Evolutionary conservation across 2,888 invertebrate genomes (phyloP), one percentile per base, ranked within the genome.

Genomic region (Parnassius orleans): DNA sequence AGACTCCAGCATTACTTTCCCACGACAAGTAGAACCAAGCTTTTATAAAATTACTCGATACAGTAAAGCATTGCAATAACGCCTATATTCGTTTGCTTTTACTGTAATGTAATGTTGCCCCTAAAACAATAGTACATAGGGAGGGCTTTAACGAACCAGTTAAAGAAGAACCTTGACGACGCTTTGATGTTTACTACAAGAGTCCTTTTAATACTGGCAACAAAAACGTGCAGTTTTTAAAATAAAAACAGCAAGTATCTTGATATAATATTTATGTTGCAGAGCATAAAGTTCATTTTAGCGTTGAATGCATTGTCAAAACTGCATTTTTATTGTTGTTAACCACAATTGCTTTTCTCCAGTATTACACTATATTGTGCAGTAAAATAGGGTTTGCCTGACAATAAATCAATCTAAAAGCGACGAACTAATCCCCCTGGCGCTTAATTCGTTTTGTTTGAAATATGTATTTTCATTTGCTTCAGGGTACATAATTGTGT

Each of bases 371-470:
- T 55, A 46, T 19, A 56, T 46, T 60, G 53, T 65, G 55, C 53
- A 54, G 62, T 41, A 56, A 57, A 61, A 54, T 53, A 60, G 72
- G 72, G 69, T 67, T 59, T 46, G 67, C 60, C 55, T 59, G 50
- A 59, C 65, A 60, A 72, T 72, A 72, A 72, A 72, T 72, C 72
- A 72, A 67, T 69, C 66, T 60, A 56, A 65, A 69, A 67, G 75
- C 77, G 77, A 71, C 73, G 72, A 79, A 79, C 75, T 80, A 83
- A 86, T 82, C 80, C 80, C 78, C 78, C 72, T 72, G 71, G 72
- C 69, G 72, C 73, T 73, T 72, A 72, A 78, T 78, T 74, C 69
- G 75, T 78, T 80, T 75, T 73, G 64, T 80, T 74, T 72, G 64
- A 66, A 66, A 71, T 73, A 70, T 33, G 33, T 33, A 7, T 75